Evolutionary conservation across 2,888 invertebrate genomes (phyloP), one percentile per base, ranked within the genome.

Genomic region (Cheilosia grossa): DNA sequence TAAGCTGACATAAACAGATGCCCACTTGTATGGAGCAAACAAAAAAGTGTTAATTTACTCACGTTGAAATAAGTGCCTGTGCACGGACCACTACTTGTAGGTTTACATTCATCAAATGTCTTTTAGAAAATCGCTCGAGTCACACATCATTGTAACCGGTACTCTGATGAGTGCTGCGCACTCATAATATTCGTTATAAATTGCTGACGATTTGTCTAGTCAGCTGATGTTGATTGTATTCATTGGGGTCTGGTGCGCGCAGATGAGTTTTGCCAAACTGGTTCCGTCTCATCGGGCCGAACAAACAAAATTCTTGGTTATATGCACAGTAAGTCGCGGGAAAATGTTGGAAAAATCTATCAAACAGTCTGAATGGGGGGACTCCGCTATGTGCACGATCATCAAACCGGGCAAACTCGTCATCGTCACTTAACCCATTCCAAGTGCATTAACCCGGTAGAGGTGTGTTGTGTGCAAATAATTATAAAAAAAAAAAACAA

Each of bases 131-230:
- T 63, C 67, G 42, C 67, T 73, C 10, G 49, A 56, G 72, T 77
- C 72, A 51, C 59, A 70, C 69, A 37, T 69, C 67, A 66, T 74
- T 63, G 58, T 40, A 27, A 64, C 47, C 53, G 30, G 51, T 53
- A 70, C 58, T 33, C 42, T 21, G 40, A 15, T 2, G 47, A 47
- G 49, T 21, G 47, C 44, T 27, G 47, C 61, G 24, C 64, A 53
- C 58, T 73, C 82, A 75, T 70, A 70, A 54, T 59, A 49, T 73
- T 82, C 51, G 51, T 80, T 59, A 83, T 74, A 79, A 80, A 83
- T 83, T 74, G 58, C 80, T 70, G 83, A 74, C 83, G 69, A 83
- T 79, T 82, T 82, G 82, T 82, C 82, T 79, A 79, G 59, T 77
- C 73, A 51, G 79, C 24, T 70, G 74, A 63, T 69, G 74, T 74